Conservation (phyloP, 1,140 invertebrate genomes). For the Penaeus chinensis region DNA sequence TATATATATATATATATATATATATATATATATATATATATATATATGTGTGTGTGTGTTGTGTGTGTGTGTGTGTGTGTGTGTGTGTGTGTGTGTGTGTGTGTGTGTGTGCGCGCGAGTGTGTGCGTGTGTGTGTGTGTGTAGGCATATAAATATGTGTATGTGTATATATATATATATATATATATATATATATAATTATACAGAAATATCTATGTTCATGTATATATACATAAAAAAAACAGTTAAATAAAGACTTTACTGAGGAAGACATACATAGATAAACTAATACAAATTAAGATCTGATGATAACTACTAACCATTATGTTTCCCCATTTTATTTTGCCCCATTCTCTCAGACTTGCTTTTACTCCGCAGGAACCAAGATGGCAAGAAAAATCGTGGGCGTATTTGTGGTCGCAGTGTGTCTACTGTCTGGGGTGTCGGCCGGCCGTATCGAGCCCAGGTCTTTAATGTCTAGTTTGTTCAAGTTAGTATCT, state of each 20-base stretch:
- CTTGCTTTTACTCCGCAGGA: not conserved
- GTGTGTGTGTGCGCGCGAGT: no score
- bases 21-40: not conserved
- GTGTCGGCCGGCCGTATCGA: not conserved
- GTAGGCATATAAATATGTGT: not conserved
- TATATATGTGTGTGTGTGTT: no score
- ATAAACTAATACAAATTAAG: no score
- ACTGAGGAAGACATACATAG: no score
- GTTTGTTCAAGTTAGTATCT: constrained; percentile 1
- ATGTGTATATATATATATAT: not conserved
- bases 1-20: not conserved
- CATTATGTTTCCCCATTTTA: no score
- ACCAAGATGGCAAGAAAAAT: not conserved
- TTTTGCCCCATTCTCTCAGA: no score
- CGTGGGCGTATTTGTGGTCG: not conserved
- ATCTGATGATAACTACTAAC: no score
- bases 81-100: no score
- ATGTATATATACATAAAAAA: not conserved
- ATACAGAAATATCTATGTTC: not conserved
- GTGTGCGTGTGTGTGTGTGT: no score
- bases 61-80: no score
- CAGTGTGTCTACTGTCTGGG: not conserved
- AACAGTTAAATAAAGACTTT: no score
- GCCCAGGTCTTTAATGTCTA: not conserved
- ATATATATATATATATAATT: not conserved